Evolutionary conservation across 1,140 invertebrate species (phyloP).

Genomic region (Wasmannia auropunctata): DNA sequence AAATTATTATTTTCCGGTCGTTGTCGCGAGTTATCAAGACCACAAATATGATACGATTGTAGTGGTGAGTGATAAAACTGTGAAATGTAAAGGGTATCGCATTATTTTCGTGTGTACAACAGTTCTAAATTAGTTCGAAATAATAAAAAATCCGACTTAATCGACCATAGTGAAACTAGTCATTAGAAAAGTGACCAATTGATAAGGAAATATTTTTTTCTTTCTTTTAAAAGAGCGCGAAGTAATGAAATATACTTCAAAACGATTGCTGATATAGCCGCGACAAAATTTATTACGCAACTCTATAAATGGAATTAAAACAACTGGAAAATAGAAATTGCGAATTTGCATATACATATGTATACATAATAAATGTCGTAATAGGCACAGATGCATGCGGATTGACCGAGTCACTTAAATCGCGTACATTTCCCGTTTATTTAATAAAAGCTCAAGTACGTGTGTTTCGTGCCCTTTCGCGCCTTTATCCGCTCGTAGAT

Average conservation of each 20-base stretch:
- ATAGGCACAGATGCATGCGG: conserved; percentile 3
- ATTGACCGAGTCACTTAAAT: conserved; percentile 34
- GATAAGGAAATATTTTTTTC: background rate
- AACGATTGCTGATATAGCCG: background rate
- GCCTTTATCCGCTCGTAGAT: background rate
- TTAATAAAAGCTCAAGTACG: conserved; percentile 37
- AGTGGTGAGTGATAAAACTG: background rate
- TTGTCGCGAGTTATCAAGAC: background rate
- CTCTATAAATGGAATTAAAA: background rate
- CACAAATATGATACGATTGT: background rate
- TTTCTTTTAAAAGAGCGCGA: background rate
- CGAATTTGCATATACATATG: conserved; percentile 28
- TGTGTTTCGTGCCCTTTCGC: background rate
- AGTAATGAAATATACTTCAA: background rate
- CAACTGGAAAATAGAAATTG: conserved; percentile 22
- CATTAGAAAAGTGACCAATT: background rate
- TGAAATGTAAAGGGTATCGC: background rate
- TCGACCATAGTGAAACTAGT: background rate
- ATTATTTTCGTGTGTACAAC: too few species aligned
- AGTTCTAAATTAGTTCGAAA: background rate
- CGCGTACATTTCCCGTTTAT: conserved; percentile 47
- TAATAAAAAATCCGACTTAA: conserved; percentile 8
- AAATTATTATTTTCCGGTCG: conserved; percentile 1
- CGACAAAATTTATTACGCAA: conserved; percentile 10
- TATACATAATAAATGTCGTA: background rate